phyloP scores from a whole-genome alignment of 2,113 vertebrate species.

The Archocentrus centrarchus region DNA sequence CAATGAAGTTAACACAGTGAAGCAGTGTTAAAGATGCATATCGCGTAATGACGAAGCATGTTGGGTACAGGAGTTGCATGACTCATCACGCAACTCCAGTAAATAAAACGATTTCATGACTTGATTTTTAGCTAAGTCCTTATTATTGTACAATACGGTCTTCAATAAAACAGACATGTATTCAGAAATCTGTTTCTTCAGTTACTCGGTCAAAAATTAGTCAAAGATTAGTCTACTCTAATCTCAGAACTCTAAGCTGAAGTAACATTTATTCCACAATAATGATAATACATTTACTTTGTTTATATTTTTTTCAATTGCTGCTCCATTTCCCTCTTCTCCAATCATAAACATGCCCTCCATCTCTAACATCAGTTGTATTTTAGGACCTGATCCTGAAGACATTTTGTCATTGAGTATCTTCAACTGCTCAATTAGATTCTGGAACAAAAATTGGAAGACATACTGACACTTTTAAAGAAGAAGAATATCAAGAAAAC shows the following conservation, averaged over 20 bases:
- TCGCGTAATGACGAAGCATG: background rate
- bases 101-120: background rate
- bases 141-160: too few species aligned
- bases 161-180: too few species aligned
- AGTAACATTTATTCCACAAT: background rate
- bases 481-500: constrained; percentile 15
- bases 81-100: background rate
- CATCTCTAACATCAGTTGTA: background rate
- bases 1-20: background rate
- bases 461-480: background rate
- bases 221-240: background rate
- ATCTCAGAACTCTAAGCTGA: background rate
- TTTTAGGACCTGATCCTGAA: background rate
- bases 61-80: background rate
- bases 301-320: background rate
- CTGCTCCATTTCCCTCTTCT: background rate
- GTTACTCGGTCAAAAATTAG: background rate
- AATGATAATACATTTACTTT: too few species aligned
- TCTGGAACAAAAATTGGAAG: background rate
- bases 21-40: background rate
- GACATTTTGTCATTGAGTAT: background rate
- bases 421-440: background rate
- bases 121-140: background rate
- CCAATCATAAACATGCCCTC: background rate
- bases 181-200: too few species aligned